Base-by-base conservation (phyloP, 1,140 invertebrate genomes). In the Microplitis mediator region DNA sequence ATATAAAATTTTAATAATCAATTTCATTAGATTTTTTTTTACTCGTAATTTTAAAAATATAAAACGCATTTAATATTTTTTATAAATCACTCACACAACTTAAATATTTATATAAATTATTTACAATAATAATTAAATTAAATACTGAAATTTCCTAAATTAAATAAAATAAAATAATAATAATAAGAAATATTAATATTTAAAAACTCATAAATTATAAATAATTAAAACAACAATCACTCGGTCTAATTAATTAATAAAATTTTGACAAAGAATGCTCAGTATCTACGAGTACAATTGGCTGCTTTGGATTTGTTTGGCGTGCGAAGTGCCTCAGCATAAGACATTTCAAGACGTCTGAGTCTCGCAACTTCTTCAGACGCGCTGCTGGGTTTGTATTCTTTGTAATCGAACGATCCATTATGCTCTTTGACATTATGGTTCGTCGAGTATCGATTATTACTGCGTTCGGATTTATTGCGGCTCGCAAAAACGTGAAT, bases 341-440 rank as follows among this genome's bases (percentile, higher is more conserved):
- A 96, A 3, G 93, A 93, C 79, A 93, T 89, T 76, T 96, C 94
- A 34, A 96, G 84, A 75, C 92, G 91, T 81, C 92, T 92, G 56
- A 96, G 84, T 77, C 93, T 93, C 74, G 94, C 92, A 8, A 95
- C 90, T 75, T 95, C 93, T 77, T 94, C 92, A 0, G 93, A 94
- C 3, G 93, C 93, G 8, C 90, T 89, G 82, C 92, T 93, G 16
- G 92, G 90, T 78, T 91, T 92, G 75, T 90, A 92, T 72, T 91
- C 90, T 75, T 89, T 90, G 69, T 81, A 75, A 62, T 86, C 71
- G 62, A 76, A 80, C 35, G 50, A 76, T 31, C 61, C 72, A 39
- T 78, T 80, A 8, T 77, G 78, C 39, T 77, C 77, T 5, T 76
- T 73, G 4, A 13, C 72, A 34, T 66, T 36, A 51, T 32, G 6